Base-by-base conservation (phyloP, 1,140 invertebrate species). In the Paralvinella palmiformis region DNA sequence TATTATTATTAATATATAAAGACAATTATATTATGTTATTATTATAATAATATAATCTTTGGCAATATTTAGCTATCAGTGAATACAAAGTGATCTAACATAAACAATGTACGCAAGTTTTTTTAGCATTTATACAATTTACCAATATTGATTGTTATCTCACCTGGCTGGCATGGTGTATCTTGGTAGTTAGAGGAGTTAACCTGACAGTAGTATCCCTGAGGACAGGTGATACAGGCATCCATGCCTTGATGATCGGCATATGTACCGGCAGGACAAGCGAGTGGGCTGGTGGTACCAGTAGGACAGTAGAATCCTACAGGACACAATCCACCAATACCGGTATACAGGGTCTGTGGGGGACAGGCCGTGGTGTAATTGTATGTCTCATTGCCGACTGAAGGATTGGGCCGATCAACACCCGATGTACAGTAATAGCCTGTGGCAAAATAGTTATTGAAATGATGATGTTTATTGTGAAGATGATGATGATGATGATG, bases 291-390 rank as follows among this genome's bases (percentile, higher is more conserved):
- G 3, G 63, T 66, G 57, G 67, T 71, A 1, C 73, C 75, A 20
- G 55, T 56, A 1, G 73, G 75, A 67, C 75, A 77, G 59, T 64
- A 71, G 62, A 69, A 72, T 0, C 75, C 75, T 7, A 48, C 59
- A 17, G 75, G 75, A 69, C 75, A 77, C 10, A 77, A 60, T 50
- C 71, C 72, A 15, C 75, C 75, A 24, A 57, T 63, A 72, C 75
- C 76, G 69, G 76, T 78, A 63, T 77, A 75, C 15, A 72, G 74
- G 33, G 73, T 75, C 45, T 75, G 63, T 1, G 75, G 68, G 22
- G 74, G 73, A 65, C 76, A 78, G 31, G 65, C 64, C 7, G 27
- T 32, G n/a, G 70, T 55, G 10, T 72, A 67, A 52, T 75, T 73
- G 41, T 67, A 72, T 64, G 75, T 75, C 10, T 67, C 64, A 3